Percentiles rank a stretch among this genome's conserved stretches.
These are phyloP conservation scores for Folsomia candida DNA, from an alignment of 2,888 invertebrate genomes.

Conservation along the genomic window DNA sequence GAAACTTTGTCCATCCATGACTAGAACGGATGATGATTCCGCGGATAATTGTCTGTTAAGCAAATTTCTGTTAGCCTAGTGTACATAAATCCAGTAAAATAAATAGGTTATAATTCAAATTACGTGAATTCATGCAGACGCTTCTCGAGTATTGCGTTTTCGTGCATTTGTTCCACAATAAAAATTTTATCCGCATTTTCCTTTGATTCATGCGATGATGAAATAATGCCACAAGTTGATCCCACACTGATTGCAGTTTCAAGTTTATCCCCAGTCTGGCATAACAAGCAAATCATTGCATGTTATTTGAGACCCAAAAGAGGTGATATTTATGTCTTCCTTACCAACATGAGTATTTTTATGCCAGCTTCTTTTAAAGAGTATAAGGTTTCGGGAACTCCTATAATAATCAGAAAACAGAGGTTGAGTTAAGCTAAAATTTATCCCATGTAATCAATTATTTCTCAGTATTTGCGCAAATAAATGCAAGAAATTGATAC, in stretches of 20 bases:
- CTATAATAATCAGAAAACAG: too few relatives aligned
- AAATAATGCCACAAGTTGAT: constrained; percentile 86
- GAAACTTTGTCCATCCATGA: constrained; percentile 75
- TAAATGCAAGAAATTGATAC: too few relatives aligned
- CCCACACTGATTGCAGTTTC: constrained; percentile 96
- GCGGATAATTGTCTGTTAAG: too few relatives aligned
- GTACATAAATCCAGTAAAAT: too few relatives aligned
- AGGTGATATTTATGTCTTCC: too few relatives aligned
- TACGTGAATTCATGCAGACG: neutral
- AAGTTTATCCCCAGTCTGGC: constrained; percentile 71
- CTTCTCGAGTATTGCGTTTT: neutral
- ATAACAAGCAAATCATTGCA: too few relatives aligned
- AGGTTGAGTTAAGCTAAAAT: too few relatives aligned
- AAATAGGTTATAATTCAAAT: too few relatives aligned
- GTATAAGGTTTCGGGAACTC: constrained; percentile 67
- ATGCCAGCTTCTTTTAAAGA: constrained; percentile 70
- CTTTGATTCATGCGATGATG: neutral
- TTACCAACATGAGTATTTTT: constrained; percentile 75
- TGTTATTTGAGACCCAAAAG: too few relatives aligned
- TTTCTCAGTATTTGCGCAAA: too few relatives aligned
- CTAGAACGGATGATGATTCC: constrained; percentile 44
- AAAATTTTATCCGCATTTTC: neutral
- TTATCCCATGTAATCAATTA: too few relatives aligned
- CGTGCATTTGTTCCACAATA: neutral
- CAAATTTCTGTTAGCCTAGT: neutral